Evolutionary conservation across 1,140 invertebrate species (phyloP).

Genomic region (Ruditapes philippinarum): DNA sequence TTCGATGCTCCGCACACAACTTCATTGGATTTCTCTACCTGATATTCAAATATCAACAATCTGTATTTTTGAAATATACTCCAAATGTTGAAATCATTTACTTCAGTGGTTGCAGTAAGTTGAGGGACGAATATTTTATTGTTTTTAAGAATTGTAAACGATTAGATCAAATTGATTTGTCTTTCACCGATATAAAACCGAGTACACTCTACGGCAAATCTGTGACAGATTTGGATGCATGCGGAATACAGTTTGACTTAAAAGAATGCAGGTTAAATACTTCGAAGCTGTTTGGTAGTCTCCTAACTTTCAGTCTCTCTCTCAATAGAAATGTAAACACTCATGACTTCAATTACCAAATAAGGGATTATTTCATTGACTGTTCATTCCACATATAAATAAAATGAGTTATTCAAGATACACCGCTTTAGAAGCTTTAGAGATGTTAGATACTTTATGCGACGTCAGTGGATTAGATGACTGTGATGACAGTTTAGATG

Average conservation of each 20-base stretch:
- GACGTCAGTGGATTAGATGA: no score
- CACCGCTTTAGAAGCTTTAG: no score
- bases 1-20: no score
- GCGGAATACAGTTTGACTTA: not conserved
- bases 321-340: not conserved
- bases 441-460: no score
- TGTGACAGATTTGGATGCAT: constrained; percentile 8
- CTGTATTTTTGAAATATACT: not conserved
- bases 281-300: not conserved
- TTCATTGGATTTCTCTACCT: not conserved
- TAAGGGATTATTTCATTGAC: not conserved
- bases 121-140: not conserved
- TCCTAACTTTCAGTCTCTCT: not conserved
- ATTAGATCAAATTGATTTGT: not conserved
- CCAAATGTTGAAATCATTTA: constrained; percentile 13
- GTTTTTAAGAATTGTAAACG: not conserved
- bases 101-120: not conserved
- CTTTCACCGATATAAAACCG: not conserved
- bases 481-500: no score
- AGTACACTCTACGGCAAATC: not conserved
- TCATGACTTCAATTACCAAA: not conserved
- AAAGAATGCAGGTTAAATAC: not conserved
- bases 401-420: no score
- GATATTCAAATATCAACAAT: constrained; percentile 2
- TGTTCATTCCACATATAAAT: not conserved